phyloP scores from a whole-genome alignment of 2,888 invertebrate species.

The Diaprepes abbreviatus region DNA sequence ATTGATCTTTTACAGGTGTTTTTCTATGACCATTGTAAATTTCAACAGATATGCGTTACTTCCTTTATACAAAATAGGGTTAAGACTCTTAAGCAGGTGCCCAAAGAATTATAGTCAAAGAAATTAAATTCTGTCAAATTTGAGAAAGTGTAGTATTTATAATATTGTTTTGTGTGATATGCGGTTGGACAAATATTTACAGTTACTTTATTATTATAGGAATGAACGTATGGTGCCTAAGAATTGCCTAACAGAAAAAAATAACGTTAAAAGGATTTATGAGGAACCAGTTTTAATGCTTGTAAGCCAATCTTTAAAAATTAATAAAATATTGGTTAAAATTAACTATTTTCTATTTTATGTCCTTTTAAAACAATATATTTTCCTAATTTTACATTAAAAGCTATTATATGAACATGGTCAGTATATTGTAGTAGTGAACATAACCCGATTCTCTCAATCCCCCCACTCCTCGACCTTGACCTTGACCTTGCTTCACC shows the following conservation, averaged over 20 bases:
- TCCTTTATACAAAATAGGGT: not conserved
- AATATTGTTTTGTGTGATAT: conserved; percentile 31
- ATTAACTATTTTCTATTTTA: not conserved
- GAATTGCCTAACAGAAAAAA: conserved; percentile 11
- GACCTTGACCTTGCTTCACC: too few relatives aligned
- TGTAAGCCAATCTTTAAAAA: not conserved
- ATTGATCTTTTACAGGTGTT: too few relatives aligned
- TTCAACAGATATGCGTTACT: too few relatives aligned
- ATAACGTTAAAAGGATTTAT: not conserved
- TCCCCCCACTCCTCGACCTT: too few relatives aligned
- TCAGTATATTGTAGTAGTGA: too few relatives aligned
- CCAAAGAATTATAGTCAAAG: conserved; percentile 32
- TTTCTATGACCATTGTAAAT: too few relatives aligned
- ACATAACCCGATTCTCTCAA: too few relatives aligned
- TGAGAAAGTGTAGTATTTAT: conserved; percentile 46
- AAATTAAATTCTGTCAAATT: conserved; percentile 47
- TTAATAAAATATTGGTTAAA: conserved; percentile 3
- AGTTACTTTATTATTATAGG: conserved; percentile 16
- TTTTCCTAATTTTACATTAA: not conserved
- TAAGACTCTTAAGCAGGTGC: conserved; percentile 3
- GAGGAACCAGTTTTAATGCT: conserved; percentile 4
- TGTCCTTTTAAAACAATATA: not conserved
- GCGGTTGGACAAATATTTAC: conserved; percentile 17
- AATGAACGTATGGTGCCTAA: not conserved
- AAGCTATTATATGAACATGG: not conserved